Evolutionary conservation across 2,888 invertebrate genomes (phyloP), one percentile per base, ranked within the genome.

Genomic region (Metallyticus violacea): DNA sequence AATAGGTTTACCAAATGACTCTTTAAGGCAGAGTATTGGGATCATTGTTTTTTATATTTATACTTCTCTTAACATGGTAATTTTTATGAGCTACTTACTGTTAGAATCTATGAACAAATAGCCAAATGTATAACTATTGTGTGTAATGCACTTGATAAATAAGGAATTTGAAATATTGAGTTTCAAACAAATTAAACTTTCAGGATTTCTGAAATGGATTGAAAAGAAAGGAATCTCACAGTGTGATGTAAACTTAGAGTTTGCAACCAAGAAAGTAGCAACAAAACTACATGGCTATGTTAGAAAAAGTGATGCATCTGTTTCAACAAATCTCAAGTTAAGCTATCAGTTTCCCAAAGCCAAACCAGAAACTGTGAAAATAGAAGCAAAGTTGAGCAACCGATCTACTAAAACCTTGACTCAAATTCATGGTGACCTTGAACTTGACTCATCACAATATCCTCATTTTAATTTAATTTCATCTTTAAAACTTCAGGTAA

Each of bases 261-360:
- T 97, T 90, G 95, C 96, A 92, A 97, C 97, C 0, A 96, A 96
- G 89, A 94, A 95, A 88, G 92, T 97, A 0, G 94, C 94, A 86
- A 96, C 96, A 81, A 93, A 94, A 88, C 91, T 97, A n/a, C 92
- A 94, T 62, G 97, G 97, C 0, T 96, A 96, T 90, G 94, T 97
- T 85, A 93, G 95, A 1, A 91, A 93, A 92, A 90, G 93, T 91
- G 88, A 94, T 91, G 26, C 93, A 90, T 91, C 92, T 40, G 87
- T 92, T 85, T 94, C 94, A 0, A 93, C 94, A 0, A 95, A 95
- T 88, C 90, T 96, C 2, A 94, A 94, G 89, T 90, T 95, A 6
- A 94, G 95, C 89, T 96, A 96, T 89, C 94, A 94, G 90, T 94
- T 96, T 90, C 93, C 93, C 86, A 93, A 93, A 87, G 93, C 92